Base-by-base conservation (phyloP, 2,888 invertebrate genomes). In the Linnaemya tessellans region DNA sequence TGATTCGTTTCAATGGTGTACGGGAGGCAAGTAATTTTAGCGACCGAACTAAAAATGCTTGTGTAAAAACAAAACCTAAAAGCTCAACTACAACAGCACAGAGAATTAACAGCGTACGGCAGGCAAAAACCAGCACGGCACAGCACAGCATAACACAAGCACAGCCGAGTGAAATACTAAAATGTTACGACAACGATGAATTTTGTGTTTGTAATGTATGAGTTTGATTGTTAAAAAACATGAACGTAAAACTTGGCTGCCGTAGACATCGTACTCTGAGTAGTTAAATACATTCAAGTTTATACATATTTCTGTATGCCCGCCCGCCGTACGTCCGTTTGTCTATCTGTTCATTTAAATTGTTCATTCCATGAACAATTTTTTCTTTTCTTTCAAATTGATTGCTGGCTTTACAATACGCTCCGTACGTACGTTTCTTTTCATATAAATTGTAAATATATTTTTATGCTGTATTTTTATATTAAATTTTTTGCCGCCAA, bases 1-100 rank as follows among this genome's bases (percentile, higher is more conserved):
- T 80, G 77, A 80, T 85, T 85, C 84, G 80, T 84, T 84, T 86
- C 86, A 87, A 86, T 90, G 89, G 89, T 90, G 90, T 90, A 90
- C 89, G 90, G 89, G 89, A 90, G 90, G 90, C 90, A 90, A 90
- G 89, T 89, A 88, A 89, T 89, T 90, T 90, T 88, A 90, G 90
- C 90, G 90, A 90, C 90, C 90, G 90, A 90, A 85, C 86, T 74
- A 68, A 80, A 80, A 84, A 80, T 87, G 85, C 54, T 58, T 86
- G 74, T 75, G 56, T 70, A 79, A 56, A 70, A 86, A 77, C 49
- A 43, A 79, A 46, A 88, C 60, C 43, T 51, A 67, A 86, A 78
- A 64, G 84, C 62, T 77, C 65, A 64, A 68, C 81, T 78, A 81
- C 58, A 70, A 79, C 73, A 75, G 64, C 64, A 71, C 64, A 68